phyloP scores from a whole-genome alignment of 2,797 vertebrate species.

The Bradypodion pumilum region DNA sequence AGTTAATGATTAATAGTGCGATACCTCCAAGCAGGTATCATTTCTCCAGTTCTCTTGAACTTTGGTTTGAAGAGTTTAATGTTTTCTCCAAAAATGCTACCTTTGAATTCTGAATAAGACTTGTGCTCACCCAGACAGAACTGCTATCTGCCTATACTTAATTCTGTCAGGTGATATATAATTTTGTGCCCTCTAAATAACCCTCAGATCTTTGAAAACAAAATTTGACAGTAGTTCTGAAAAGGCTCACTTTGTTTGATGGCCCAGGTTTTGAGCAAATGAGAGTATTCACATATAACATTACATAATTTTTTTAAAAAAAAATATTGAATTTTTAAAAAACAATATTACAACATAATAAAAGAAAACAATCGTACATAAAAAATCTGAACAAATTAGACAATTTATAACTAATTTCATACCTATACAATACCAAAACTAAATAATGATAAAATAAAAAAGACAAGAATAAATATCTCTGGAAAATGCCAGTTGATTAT shows the following conservation, averaged over 20 bases:
- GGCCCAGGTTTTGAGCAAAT: conserved; percentile 34
- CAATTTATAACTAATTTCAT: no score
- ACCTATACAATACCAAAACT: no score
- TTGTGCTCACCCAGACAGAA: conserved; percentile 22
- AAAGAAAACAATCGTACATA: no score
- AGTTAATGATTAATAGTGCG: conserved; percentile 25
- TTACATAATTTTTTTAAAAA: no score
- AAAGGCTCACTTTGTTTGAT: conserved; percentile 28
- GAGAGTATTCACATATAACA: background rate
- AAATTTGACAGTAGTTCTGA: conserved; percentile 9
- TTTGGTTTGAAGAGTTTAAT: conserved; percentile 44
- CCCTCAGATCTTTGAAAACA: conserved; percentile 3
- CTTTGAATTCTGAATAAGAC: conserved; percentile 6
- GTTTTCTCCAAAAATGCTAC: conserved; percentile 24
- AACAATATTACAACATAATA: no score
- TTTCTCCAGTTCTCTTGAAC: conserved; percentile 32
- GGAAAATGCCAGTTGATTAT: no score
- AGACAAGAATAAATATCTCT: no score
- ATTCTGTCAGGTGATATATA: background rate
- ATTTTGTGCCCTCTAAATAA: conserved; percentile 27
- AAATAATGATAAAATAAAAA: no score
- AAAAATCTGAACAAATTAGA: no score
- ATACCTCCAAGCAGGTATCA: conserved; percentile 15
- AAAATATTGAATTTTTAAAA: no score
- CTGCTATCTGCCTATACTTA: conserved; percentile 12